Evolutionary conservation across 2,113 vertebrate species (phyloP).

Genomic region (Halcyon malimbica): DNA sequence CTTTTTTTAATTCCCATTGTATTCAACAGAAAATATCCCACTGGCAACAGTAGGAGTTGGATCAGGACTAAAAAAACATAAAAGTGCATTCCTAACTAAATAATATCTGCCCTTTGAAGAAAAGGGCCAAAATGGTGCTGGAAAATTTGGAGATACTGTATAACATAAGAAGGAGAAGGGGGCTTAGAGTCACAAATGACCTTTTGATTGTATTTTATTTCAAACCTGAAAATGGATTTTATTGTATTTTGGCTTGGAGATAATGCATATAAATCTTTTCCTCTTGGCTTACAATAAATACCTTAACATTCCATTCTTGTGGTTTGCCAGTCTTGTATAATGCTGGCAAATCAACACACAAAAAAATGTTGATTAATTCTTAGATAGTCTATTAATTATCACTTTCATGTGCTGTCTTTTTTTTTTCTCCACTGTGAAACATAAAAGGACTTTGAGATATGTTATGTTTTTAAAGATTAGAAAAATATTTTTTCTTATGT

Average conservation of each 20-base stretch:
- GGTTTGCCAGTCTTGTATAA: neutral
- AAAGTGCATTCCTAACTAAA: conserved; percentile 23
- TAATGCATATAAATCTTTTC: neutral
- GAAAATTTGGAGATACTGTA: neutral
- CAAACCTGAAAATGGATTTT: conserved; percentile 7
- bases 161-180: neutral
- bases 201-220: conserved; percentile 33
- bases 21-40: neutral
- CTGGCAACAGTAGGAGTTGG: conserved; percentile 46
- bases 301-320: neutral
- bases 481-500: neutral
- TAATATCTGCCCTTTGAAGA: neutral
- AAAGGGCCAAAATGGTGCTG: conserved; percentile 25
- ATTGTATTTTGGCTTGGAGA: conserved; percentile 4
- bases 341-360: neutral
- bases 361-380: neutral
- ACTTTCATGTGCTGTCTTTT: neutral
- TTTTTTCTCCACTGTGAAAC: neutral
- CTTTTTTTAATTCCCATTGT: neutral
- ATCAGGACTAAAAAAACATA: conserved; percentile 30
- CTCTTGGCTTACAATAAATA: conserved; percentile 42
- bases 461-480: conserved; percentile 1
- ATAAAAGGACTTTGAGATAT: neutral
- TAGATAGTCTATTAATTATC: neutral
- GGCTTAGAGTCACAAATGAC: neutral